Base-by-base conservation (phyloP, 2,797 vertebrate genomes). In the Rhynchonycteris naso region DNA sequence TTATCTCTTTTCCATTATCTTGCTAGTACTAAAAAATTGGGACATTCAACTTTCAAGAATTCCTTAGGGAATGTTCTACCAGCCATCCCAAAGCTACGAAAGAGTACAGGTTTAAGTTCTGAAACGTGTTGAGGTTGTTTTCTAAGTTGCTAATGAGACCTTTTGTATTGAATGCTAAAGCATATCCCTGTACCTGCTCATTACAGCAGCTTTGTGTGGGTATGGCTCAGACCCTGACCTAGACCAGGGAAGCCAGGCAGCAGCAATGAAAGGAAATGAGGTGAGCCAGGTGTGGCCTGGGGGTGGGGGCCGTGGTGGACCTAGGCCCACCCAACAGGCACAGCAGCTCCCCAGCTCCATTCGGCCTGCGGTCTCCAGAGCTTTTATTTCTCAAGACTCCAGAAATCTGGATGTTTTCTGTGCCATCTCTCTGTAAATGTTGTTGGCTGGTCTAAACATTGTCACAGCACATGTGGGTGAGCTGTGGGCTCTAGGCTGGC, bases 371-470 rank as follows among this genome's bases (percentile, higher is more conserved):
- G 33, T 43, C 35, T 72, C 72, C 30, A 47, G 81, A 35, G 30
- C 56, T 88, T 94, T 76, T 63, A 9, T 24, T 89, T 95, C 66
- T 80, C 26, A 88, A 76, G 26, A 85, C 33, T 24, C 28, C 43
- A 86, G 85, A 52, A 87, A 86, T 63, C 26, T 26, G 56, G 50
- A 21, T 59, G 1, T 30, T 43, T 38, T 61, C n/a, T 43, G 15
- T 91, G 90, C 80, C 56, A 26, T 85, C 11, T 52, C 59, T 63
- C 61, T 94, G 43, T 65, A 76, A 79, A 69, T 26, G 21, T 91
- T 30, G 33, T 5, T 3, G 15, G 19, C 35, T 24, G 3, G 1
- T n/a, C 19, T 14, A 14, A 61, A 68, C 19, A 2, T 80, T 22
- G 38, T 47, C 58, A 15, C 14, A 33, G 61, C 59, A 38, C 0